phyloP scores from a whole-genome alignment of 2,797 vertebrate genomes.

The Aphelocoma californica region DNA sequence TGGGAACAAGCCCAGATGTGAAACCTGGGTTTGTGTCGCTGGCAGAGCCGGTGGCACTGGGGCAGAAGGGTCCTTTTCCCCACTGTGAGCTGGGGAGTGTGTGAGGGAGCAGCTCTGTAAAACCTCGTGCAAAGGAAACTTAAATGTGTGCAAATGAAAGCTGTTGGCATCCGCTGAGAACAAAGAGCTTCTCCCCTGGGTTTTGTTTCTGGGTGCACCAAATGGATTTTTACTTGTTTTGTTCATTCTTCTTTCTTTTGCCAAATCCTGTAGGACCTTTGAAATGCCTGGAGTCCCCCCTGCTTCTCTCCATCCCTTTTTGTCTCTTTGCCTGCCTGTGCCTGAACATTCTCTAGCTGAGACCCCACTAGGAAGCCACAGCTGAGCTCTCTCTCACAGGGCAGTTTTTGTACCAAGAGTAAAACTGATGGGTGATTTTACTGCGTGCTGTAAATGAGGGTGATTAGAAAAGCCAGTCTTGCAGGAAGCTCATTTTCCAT shows the following conservation, averaged over 20 bases:
- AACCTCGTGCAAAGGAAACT: neutral
- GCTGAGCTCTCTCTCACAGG: neutral
- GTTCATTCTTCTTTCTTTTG: neutral
- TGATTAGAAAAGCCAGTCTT: neutral
- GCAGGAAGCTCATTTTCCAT: neutral
- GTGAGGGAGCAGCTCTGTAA: neutral
- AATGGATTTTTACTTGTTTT: neutral
- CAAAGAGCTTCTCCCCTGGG: neutral
- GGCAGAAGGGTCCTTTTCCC: neutral
- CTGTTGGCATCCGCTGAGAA: neutral
- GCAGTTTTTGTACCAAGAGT: neutral
- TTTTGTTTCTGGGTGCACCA: neutral
- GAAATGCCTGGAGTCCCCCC: neutral
- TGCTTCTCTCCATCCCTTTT: neutral
- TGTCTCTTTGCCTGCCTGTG: neutral
- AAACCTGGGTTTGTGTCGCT: fast-evolving
- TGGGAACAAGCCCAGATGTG: fast-evolving
- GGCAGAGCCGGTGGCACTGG: neutral
- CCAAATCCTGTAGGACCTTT: neutral
- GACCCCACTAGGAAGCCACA: neutral
- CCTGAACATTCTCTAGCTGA: neutral
- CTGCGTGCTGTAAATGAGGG: neutral
- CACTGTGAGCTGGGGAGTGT: neutral
- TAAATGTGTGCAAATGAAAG: fast-evolving
- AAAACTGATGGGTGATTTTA: neutral